Conservation (phyloP, 2,888 invertebrate species). For the Eumerus sabulonum region DNA sequence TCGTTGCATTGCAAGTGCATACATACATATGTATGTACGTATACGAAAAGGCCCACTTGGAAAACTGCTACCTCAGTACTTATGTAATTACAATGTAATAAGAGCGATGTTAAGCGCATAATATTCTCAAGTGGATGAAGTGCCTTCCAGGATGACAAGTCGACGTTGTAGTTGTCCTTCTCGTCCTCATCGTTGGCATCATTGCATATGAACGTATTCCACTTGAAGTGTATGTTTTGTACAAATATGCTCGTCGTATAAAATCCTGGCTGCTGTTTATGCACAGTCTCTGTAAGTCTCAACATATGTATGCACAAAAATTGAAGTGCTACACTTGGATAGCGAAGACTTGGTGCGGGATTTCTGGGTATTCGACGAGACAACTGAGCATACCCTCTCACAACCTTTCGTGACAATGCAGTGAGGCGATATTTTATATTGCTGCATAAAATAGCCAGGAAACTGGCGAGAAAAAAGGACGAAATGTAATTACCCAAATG, state of each 20-base stretch:
- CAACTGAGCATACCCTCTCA: neutral
- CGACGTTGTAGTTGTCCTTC: constrained; percentile 7
- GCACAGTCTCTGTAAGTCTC: constrained; percentile 1
- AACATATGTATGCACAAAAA: constrained; percentile 18
- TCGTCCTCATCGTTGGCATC: too few relatives aligned
- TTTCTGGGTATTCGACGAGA: constrained; percentile 17
- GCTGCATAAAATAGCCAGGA: constrained; percentile 19
- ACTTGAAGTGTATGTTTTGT: constrained; percentile 3
- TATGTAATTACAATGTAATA: constrained; percentile 69
- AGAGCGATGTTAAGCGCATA: constrained; percentile 68
- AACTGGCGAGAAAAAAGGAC: constrained; percentile 3
- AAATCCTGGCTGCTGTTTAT: constrained; percentile 46
- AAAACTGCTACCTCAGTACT: constrained; percentile 59
- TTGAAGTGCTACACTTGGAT: constrained; percentile 40
- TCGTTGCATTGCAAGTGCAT: constrained; percentile 7
- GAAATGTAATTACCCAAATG: constrained; percentile 45
- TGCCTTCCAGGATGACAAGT: constrained; percentile 61
- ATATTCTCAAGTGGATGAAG: constrained; percentile 67
- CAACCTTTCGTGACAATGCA: constrained; percentile 39
- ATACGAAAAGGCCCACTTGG: constrained; percentile 31
- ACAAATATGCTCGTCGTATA: constrained; percentile 15
- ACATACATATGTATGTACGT: constrained; percentile 4
- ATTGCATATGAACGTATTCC: neutral
- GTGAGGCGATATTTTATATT: constrained; percentile 34
- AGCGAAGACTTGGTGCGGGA: constrained; percentile 37